Evolutionary conservation across 2,888 invertebrate genomes (phyloP).

Genomic region (Tenodera sinensis): DNA sequence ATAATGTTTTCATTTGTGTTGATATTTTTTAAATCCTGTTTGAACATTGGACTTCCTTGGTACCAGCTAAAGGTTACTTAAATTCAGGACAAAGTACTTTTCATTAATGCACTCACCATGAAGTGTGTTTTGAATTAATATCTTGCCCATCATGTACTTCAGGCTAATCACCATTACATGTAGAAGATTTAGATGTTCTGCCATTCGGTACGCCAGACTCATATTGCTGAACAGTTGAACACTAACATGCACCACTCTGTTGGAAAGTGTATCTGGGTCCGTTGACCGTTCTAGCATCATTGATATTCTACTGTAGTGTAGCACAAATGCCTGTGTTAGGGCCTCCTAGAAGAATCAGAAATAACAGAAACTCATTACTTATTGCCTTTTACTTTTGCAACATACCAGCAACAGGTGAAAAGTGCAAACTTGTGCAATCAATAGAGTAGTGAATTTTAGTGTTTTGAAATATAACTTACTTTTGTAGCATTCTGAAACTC

Average conservation of each 20-base stretch:
- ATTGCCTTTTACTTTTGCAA: background rate
- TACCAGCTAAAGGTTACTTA: no score
- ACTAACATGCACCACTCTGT: constrained; percentile 95
- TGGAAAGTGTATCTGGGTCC: constrained; percentile 89
- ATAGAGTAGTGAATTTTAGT: background rate
- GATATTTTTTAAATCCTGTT: no score
- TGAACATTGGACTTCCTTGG: no score
- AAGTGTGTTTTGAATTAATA: constrained; percentile 80
- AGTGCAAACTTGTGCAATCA: no score
- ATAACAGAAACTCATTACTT: background rate
- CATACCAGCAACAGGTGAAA: background rate
- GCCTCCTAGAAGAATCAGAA: constrained; percentile 62
- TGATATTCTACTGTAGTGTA: constrained; percentile 93
- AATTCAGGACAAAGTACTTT: no score
- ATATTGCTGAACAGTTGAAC: constrained; percentile 95
- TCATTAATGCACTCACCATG: constrained; percentile 58
- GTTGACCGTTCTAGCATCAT: constrained; percentile 80
- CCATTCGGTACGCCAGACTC: constrained; percentile 84
- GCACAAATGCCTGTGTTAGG: constrained; percentile 88
- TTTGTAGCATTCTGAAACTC: background rate
- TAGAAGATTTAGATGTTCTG: constrained; percentile 81
- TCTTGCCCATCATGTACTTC: constrained; percentile 89
- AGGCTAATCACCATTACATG: constrained; percentile 91
- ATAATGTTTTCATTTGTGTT: no score
- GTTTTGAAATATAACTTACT: background rate